These are phyloP conservation scores for Ariopsis seemanni DNA, from an alignment of 2,113 vertebrate genomes.

Conservation along the genomic window DNA sequence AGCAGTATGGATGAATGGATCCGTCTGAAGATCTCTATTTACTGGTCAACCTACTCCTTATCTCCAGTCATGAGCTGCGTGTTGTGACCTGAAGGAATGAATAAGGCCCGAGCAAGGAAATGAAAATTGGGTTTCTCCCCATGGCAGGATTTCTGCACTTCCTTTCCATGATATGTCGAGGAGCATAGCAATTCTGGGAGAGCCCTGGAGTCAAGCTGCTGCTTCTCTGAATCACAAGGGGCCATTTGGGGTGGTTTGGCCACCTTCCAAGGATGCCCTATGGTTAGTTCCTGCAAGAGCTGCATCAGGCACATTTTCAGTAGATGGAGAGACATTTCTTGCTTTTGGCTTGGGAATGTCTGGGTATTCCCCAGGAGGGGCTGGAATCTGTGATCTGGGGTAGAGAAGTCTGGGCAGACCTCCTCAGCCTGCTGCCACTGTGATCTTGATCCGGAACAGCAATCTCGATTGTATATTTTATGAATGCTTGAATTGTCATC, in stretches of 20 bases:
- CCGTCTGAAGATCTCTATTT: neutral
- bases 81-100: neutral
- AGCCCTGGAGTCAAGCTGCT: neutral
- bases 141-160: neutral
- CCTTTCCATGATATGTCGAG: neutral
- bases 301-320: neutral
- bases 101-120: neutral
- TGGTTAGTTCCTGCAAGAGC: neutral
- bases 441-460: too few species aligned
- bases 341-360: neutral
- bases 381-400: neutral
- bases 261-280: neutral
- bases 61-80: neutral
- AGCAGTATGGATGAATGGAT: too few species aligned
- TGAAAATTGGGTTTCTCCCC: neutral
- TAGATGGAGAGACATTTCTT: neutral
- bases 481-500: neutral
- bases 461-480: neutral
- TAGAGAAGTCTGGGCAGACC: neutral
- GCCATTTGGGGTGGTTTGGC: neutral
- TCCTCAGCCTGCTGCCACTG: neutral
- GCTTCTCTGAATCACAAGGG: neutral
- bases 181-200: neutral
- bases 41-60: neutral
- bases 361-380: neutral